phyloP scores from a whole-genome alignment of 2,888 invertebrate species.

The Ochlodes sylvanus region DNA sequence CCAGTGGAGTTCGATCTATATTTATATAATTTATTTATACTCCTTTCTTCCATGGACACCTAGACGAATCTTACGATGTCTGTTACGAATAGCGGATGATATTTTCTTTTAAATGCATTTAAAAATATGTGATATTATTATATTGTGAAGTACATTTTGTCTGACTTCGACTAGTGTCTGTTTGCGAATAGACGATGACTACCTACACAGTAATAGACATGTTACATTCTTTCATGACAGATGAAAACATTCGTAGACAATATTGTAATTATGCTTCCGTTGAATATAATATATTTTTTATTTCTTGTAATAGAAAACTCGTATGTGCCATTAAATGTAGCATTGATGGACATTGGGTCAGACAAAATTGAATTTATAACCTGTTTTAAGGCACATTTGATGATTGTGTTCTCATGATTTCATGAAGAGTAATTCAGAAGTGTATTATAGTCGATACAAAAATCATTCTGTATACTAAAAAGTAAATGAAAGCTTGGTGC shows the following conservation, averaged over 20 bases:
- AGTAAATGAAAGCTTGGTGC: constrained; percentile 85
- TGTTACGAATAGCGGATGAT: constrained; percentile 64
- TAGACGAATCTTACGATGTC: constrained; percentile 50
- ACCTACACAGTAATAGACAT: constrained; percentile 60
- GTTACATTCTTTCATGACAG: constrained; percentile 45
- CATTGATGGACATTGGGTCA: constrained; percentile 71
- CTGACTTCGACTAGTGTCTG: constrained; percentile 82
- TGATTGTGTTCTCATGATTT: constrained; percentile 69
- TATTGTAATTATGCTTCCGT: constrained; percentile 53
- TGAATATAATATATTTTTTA: constrained; percentile 45
- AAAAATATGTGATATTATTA: constrained; percentile 84
- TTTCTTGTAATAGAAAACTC: constrained; percentile 50
- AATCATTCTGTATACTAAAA: constrained; percentile 84
- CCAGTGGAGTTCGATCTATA: constrained; percentile 72
- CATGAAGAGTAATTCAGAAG: constrained; percentile 68
- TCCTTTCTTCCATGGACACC: constrained; percentile 65
- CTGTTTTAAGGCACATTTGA: constrained; percentile 68
- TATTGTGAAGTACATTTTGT: constrained; percentile 82
- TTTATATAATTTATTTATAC: constrained; percentile 73
- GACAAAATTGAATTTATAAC: constrained; percentile 77
- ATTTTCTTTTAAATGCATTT: constrained; percentile 80
- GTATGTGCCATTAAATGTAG: constrained; percentile 72
- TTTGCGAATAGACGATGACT: constrained; percentile 63
- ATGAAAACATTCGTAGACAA: constrained; percentile 45
- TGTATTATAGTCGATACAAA: constrained; percentile 82